These are phyloP conservation scores for Blastobasis adustella DNA, from an alignment of 2,888 invertebrate species.

Conservation along the genomic window DNA sequence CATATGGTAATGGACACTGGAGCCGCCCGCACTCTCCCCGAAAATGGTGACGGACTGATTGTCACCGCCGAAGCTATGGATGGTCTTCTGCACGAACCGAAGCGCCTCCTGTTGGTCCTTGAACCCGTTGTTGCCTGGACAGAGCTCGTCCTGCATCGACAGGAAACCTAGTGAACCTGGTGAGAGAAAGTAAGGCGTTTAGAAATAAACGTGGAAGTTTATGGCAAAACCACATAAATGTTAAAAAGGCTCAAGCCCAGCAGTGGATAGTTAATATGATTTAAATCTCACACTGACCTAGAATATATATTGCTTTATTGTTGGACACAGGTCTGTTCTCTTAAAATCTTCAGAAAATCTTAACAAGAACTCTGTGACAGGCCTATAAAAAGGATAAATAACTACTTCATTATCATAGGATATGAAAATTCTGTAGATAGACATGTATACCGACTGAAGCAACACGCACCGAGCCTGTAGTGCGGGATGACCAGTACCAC, in stretches of 20 bases:
- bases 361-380: background rate
- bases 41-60: conserved; percentile 78
- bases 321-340: background rate
- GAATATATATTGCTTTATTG: too few relatives aligned
- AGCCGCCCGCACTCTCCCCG: conserved; percentile 82
- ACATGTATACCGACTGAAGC: background rate
- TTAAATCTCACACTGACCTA: too few relatives aligned
- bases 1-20: conserved; percentile 81
- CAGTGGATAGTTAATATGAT: background rate
- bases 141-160: conserved; percentile 77
- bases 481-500: conserved; percentile 81
- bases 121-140: conserved; percentile 80
- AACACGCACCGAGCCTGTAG: conserved; percentile 76
- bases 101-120: conserved; percentile 79
- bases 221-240: background rate
- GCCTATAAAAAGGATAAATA: background rate
- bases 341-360: background rate
- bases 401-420: background rate
- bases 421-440: background rate
- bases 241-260: background rate
- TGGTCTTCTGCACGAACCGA: conserved; percentile 77
- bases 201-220: background rate
- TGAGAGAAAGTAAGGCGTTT: background rate
- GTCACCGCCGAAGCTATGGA: conserved; percentile 78
- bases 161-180: conserved; percentile 78